A percentile compares a stretch with the other conserved stretches of the same genome.
Evolutionary conservation across 53 echinoderm and acorn worm genomes (phyloP).

Genomic region (Hippasteria phrygiana): DNA sequence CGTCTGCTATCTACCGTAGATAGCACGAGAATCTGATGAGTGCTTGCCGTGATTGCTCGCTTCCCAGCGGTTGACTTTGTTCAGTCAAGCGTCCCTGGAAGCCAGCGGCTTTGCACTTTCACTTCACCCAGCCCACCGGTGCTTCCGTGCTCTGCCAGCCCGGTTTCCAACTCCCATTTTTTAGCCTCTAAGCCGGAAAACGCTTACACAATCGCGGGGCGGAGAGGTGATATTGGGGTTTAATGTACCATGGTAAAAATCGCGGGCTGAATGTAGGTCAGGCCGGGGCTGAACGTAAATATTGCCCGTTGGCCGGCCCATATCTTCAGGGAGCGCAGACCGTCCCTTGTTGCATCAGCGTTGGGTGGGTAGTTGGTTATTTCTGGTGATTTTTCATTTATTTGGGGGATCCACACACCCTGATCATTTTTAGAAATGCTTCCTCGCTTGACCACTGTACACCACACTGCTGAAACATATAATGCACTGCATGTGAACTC

Average conservation of each 20-base stretch:
- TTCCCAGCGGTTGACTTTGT: conserved; percentile 33
- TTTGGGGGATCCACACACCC: conserved; percentile 1
- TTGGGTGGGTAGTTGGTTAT: background rate
- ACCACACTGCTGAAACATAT: background rate
- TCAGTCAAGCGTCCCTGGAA: conserved; percentile 35
- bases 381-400: background rate
- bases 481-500: conserved; percentile 8
- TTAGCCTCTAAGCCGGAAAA: conserved; percentile 51
- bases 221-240: conserved; percentile 71
- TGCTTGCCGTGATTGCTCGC: background rate
- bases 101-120: conserved; percentile 63
- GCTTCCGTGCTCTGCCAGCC: conserved; percentile 15
- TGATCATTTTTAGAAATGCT: conserved; percentile 31
- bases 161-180: background rate
- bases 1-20: conserved; percentile 24
- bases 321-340: conserved; percentile 35
- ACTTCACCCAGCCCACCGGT: conserved; percentile 17
- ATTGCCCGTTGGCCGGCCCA: conserved; percentile 49
- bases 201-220: conserved; percentile 68
- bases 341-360: conserved; percentile 39
- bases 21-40: background rate
- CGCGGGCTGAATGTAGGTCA: conserved; percentile 70
- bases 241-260: conserved; percentile 69
- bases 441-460: too few species aligned
- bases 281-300: conserved; percentile 49